Evolutionary conservation across 1,140 invertebrate genomes (phyloP).

Genomic region (Coenobita brevimanus): DNA sequence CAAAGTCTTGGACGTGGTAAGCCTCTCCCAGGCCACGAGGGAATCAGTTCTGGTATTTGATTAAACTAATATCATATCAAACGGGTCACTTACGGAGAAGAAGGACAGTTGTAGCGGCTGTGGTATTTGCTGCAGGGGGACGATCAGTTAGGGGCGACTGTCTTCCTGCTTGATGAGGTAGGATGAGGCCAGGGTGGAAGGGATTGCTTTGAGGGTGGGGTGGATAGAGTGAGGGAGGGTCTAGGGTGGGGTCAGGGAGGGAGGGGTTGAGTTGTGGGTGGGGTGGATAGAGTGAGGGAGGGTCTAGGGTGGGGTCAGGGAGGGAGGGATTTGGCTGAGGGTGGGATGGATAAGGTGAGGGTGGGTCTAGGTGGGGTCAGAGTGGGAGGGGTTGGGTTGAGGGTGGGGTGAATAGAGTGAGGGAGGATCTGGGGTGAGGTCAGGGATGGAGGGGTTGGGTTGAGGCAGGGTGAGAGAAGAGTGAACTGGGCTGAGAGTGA

Average conservation of each 20-base stretch:
- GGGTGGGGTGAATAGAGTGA: background rate
- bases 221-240: background rate
- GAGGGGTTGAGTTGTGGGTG: background rate
- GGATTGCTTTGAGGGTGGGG: no score
- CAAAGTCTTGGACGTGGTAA: conserved; percentile 37
- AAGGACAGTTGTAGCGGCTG: conserved; percentile 29
- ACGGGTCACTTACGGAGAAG: conserved; percentile 47
- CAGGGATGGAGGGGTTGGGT: background rate
- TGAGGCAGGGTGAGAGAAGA: no score
- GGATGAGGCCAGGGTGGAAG: no score
- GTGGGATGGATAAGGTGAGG: no score
- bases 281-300: background rate
- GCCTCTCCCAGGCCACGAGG: background rate
- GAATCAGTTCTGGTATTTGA: conserved; percentile 57
- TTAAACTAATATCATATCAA: conserved; percentile 65
- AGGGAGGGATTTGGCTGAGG: no score
- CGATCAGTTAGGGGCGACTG: no score
- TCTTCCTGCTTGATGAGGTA: no score
- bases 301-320: background rate
- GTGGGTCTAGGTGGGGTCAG: no score
- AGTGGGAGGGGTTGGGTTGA: no score
- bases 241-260: background rate
- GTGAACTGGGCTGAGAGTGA: no score
- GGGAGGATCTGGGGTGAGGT: background rate
- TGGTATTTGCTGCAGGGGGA: conserved; percentile 23